These are phyloP conservation scores for Hylyphantes graminicola DNA, from an alignment of 1,140 invertebrate species.

Conservation along the genomic window DNA sequence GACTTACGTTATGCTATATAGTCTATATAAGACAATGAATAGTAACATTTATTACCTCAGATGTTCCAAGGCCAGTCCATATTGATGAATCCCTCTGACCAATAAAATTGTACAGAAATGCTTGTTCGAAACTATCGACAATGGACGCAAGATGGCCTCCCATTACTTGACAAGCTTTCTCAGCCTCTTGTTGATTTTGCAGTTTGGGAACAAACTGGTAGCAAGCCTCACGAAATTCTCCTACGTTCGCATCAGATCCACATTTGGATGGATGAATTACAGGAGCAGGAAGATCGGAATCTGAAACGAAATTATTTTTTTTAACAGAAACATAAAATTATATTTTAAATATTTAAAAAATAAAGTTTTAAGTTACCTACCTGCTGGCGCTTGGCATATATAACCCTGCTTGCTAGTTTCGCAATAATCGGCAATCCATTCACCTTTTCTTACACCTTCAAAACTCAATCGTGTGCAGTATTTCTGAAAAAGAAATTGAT, in stretches of 20 bases:
- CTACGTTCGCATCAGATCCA: background rate
- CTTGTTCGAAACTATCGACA: conserved; percentile 41
- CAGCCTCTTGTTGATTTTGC: conserved; percentile 23
- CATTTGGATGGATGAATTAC: conserved; percentile 21
- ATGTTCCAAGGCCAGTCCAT: conserved; percentile 36
- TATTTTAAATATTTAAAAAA: background rate
- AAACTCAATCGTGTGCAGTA: conserved; percentile 47
- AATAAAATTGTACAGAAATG: conserved; percentile 43
- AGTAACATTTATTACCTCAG: conserved; percentile 10
- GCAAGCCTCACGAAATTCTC: conserved; percentile 33
- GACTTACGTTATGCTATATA: too few relatives aligned
- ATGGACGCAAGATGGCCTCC: conserved; percentile 43
- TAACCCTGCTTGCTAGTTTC: conserved; percentile 47
- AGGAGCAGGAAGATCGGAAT: conserved; percentile 25
- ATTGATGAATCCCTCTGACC: background rate
- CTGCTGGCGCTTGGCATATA: conserved; percentile 34
- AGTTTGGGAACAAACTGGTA: conserved; percentile 20
- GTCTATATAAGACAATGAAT: background rate
- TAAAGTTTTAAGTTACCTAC: background rate
- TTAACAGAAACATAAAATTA: background rate
- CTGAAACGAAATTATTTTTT: conserved; percentile 20
- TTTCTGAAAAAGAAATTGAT: conserved; percentile 50
- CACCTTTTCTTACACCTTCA: conserved; percentile 43
- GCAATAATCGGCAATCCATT: conserved; percentile 55
- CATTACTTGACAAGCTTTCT: conserved; percentile 20